These are phyloP conservation scores for Euplexia lucipara DNA, from an alignment of 2,888 invertebrate genomes.

Conservation along the genomic window DNA sequence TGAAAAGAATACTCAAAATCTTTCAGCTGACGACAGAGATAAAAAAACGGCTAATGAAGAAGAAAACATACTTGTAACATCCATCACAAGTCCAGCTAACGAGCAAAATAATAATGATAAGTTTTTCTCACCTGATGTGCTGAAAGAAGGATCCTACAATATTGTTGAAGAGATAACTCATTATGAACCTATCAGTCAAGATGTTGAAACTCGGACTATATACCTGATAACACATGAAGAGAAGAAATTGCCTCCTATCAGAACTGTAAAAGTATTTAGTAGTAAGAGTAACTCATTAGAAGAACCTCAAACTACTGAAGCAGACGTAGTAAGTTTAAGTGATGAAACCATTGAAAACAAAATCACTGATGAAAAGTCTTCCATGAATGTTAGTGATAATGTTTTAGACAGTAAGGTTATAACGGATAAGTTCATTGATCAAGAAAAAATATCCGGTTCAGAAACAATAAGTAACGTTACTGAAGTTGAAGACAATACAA, in stretches of 20 bases:
- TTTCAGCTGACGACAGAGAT: slow-evolving; percentile 10
- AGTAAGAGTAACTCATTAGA: slow-evolving; percentile 92
- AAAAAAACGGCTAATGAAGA: slow-evolving; percentile 17
- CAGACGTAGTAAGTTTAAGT: slow-evolving; percentile 57
- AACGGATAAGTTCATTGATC: slow-evolving; percentile 27
- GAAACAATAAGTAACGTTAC: slow-evolving; percentile 9
- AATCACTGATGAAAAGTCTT: slow-evolving; percentile 75
- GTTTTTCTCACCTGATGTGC: slow-evolving; percentile 73
- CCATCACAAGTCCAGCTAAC: slow-evolving; percentile 65
- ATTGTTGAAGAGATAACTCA: slow-evolving; percentile 80
- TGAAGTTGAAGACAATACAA: slow-evolving; percentile 1
- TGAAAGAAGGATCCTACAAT: slow-evolving; percentile 76
- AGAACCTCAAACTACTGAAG: slow-evolving; percentile 67
- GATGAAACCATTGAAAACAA: slow-evolving; percentile 69
- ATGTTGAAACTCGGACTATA: slow-evolving; percentile 87
- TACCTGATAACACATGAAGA: slow-evolving; percentile 94
- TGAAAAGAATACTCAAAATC: slow-evolving; percentile 12
- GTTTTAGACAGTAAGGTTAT: slow-evolving; percentile 51
- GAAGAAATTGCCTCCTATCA: slow-evolving; percentile 92
- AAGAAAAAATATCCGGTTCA: slow-evolving; percentile 32
- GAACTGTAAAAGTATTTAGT: slow-evolving; percentile 89
- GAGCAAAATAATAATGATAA: slow-evolving; percentile 88
- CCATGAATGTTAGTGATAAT: slow-evolving; percentile 66
- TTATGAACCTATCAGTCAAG: slow-evolving; percentile 75
- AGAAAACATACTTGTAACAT: slow-evolving; percentile 47